Evolutionary conservation across 2,797 vertebrate species (phyloP), one percentile per base, ranked within the genome.

Genomic region (Amphiprion clarkii): DNA sequence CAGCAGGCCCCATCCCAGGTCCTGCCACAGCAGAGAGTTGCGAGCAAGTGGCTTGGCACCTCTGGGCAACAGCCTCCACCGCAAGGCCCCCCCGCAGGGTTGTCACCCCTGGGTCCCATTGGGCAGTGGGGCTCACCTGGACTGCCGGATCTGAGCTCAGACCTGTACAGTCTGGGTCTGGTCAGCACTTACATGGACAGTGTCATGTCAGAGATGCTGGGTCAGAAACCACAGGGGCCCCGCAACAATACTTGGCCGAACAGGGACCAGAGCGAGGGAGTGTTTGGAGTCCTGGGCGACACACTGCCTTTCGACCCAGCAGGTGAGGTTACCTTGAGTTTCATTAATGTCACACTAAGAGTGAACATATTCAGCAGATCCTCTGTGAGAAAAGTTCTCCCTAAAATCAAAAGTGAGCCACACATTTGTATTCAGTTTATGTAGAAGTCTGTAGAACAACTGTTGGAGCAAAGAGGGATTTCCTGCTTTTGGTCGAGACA

Each of bases 221-320:
- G 97, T 60, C 98, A 99, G 89, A 99, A 99, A 88, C 96, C 96
- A 0, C 97, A 97, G 90, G 98, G 97, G 83, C 97, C 97, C 59
- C 96, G 98, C 71, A 99, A 99, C 93, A 99, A 99, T 88, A 99
- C 98, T 0, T 99, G 98, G 98, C 98, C 98, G 71, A 99, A 99
- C 92, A 95, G 98, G 77, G 98, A 99, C 91, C 98, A 99, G 94
- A 98, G 93, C n/a, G 98, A 99, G 46, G 93, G 93, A 12, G 85
- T 91, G 74, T 96, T 94, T 10, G 94, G 94, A 14, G 94, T 93
- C 59, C 85, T 99, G 92, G 97, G 97, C 81, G 98, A 99, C 89
- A 94, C 97, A 19, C 91, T 99, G 85, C 97, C 98, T 73, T 99
- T 99, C 67, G 98, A 99, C 89, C 98, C 98, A 59, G 98, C 98